Base-by-base conservation (phyloP, 2,888 invertebrate genomes). In the Caenorhabditis japonica region DNA sequence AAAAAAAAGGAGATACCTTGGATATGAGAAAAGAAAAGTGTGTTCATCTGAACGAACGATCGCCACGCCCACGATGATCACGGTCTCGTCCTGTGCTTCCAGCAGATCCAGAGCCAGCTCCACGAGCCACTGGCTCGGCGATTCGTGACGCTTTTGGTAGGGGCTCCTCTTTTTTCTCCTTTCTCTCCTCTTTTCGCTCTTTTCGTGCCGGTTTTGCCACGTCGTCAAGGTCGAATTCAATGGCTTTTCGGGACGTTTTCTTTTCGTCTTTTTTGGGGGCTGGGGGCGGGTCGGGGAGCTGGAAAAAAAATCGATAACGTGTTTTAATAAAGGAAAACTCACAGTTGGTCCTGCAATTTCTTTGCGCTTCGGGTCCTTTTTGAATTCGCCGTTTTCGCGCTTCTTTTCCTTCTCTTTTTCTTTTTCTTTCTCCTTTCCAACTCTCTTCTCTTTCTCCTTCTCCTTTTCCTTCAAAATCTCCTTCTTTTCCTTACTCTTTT, bases 271-370 rank as follows among this genome's bases (percentile, higher is more conserved):
- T 55, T n/a, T n/a, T n/a, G n/a, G n/a, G n/a, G 7, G 55, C 44
- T 7, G 34, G 23, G 1, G 7, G 13, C 17, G 39, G 47, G 0
- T 55, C 62, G 7, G 52, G 64, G 10, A 55, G 55, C 64, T 64
- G 55, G 12, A 56, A 52, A 36, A 7, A 1, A n/a, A 12, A 21
- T 38, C 38, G 2, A 30, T 10, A 5, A 30, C 30, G 10, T 7
- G 10, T 30, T 10, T 30, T 5, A 30, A 5, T 10, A 5, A n/a
- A 5, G 4, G 4, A 15, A 2, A 21, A 5, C 55, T 47, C 13
- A 66, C 66, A 44, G 56, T 21, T 13, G 66, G 66, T 51, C 66
- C 66, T 10, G 66, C 61, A 12, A 44, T 33, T 41, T 70, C 61
- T 27, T 34, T 15, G 17, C 30, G 46, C 13, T 69, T 53, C 41